phyloP scores from a whole-genome alignment of 2,797 vertebrate species.

The Betta splendens region DNA sequence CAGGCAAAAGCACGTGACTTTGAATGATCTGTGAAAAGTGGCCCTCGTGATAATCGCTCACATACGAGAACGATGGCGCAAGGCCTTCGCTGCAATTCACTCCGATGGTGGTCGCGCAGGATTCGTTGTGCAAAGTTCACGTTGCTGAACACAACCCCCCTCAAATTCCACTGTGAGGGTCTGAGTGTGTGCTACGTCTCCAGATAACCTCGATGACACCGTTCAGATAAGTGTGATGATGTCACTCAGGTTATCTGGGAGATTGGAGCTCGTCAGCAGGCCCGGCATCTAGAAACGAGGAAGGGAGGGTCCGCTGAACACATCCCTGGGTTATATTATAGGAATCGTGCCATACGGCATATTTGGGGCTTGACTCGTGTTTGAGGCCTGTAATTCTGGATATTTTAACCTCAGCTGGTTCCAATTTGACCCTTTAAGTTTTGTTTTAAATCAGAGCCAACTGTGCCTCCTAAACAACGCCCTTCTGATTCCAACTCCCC shows the following conservation, averaged over 20 bases:
- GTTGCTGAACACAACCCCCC: not conserved
- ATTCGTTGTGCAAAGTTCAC: not conserved
- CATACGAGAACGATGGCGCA: not conserved
- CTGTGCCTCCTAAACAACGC: slow-evolving; percentile 1
- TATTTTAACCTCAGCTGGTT: slow-evolving; percentile 12
- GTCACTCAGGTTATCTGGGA: not conserved
- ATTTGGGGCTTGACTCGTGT: not conserved
- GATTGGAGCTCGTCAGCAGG: not conserved
- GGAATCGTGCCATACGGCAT: not conserved
- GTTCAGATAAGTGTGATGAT: not conserved
- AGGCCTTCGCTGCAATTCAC: not conserved
- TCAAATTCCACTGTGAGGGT: not conserved
- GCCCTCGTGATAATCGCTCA: not conserved
- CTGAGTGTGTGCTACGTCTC: not conserved
- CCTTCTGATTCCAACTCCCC: slow-evolving; percentile 34
- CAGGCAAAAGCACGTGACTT: not conserved
- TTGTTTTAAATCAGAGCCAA: not conserved
- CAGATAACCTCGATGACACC: not conserved
- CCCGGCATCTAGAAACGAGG: not conserved
- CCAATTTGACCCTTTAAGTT: not conserved
- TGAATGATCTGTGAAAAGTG: not conserved
- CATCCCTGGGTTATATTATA: not conserved
- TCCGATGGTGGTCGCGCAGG: not conserved
- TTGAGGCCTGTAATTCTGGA: not conserved
- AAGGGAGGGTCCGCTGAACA: not conserved